phyloP scores from a whole-genome alignment of 2,797 vertebrate genomes.

The Anomalospiza imberbis region DNA sequence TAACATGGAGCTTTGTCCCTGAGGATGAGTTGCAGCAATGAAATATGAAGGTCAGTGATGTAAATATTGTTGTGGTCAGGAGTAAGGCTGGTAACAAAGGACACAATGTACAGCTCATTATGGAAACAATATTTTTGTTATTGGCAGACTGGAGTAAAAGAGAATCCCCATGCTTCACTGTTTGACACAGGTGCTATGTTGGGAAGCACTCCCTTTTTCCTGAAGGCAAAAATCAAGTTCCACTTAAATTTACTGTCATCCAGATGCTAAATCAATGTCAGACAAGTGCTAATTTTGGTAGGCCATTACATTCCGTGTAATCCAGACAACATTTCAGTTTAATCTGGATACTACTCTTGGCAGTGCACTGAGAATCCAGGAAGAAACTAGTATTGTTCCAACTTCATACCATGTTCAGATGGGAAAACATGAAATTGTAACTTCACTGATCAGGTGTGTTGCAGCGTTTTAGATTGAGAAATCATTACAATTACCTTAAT shows the following conservation, averaged over 20 bases:
- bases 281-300: background rate
- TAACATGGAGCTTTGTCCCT: background rate
- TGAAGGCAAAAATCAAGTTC: background rate
- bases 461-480: background rate
- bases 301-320: background rate
- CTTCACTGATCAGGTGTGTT: background rate
- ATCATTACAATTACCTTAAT: background rate
- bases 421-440: background rate
- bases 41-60: background rate
- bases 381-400: background rate
- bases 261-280: background rate
- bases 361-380: background rate
- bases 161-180: background rate
- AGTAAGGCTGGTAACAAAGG: background rate
- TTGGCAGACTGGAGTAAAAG: background rate
- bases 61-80: background rate
- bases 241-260: background rate
- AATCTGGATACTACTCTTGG: background rate
- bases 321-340: background rate
- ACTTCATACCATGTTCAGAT: background rate
- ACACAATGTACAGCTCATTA: background rate
- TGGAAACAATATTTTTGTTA: background rate
- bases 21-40: conserved; percentile 1
- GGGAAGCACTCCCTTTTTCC: background rate
- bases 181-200: background rate